These are phyloP conservation scores for Lytechinus variegatus DNA, from an alignment of 35 echinoderm and acorn worm genomes.

Conservation along the genomic window DNA sequence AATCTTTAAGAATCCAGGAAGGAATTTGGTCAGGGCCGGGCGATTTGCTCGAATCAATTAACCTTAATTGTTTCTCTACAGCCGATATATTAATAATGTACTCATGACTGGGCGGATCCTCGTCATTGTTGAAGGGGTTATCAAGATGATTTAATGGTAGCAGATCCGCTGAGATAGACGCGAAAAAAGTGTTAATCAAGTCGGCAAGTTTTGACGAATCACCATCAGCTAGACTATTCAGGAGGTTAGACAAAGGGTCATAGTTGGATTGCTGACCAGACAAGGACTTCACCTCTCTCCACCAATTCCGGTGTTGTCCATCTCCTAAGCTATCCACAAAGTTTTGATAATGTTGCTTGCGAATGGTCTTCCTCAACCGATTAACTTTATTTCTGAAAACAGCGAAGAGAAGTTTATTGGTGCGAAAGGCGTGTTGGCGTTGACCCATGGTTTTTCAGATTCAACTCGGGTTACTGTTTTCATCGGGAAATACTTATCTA, in stretches of 20 bases:
- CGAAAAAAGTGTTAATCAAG: no score
- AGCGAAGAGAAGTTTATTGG: background rate
- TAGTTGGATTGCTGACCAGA: background rate
- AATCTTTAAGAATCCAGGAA: no score
- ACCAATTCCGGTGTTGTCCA: slow-evolving; percentile 7
- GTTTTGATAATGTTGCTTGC: background rate
- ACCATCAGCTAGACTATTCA: no score
- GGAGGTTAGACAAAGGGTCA: background rate
- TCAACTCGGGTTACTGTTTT: slow-evolving; percentile 19
- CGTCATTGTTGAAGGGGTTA: no score
- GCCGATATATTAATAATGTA: no score
- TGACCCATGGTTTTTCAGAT: slow-evolving; percentile 13
- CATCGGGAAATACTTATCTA: background rate
- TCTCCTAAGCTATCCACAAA: background rate
- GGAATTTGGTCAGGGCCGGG: no score
- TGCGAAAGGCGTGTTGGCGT: background rate
- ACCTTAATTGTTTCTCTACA: no score
- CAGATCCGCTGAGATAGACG: no score
- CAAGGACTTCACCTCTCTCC: background rate
- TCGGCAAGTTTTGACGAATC: no score
- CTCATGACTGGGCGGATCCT: no score
- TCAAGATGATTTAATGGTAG: no score
- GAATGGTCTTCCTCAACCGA: background rate
- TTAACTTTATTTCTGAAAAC: background rate
- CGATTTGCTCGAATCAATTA: no score